Base-by-base conservation (phyloP, 2,888 invertebrate species). In the Calliopum simillimum region DNA sequence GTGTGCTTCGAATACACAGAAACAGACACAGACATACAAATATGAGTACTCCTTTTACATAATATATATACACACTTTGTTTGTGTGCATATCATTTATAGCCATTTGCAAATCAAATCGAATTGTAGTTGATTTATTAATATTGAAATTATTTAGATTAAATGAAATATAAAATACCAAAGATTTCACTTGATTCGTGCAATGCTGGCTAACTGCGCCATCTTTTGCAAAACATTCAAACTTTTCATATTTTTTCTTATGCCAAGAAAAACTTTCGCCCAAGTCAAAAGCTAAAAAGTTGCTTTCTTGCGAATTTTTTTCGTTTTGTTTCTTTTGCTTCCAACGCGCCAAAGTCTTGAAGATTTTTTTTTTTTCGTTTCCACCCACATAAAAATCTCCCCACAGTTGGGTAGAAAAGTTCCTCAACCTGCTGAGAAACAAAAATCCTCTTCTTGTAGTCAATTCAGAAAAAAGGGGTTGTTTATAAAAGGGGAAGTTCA, bases 401-500 rank as follows among this genome's bases (percentile, higher is more conserved):
- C 56, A 33, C n/a, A 33, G 44, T n/a, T 46, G 23, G 51, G 55
- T 47, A 41, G 53, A 70, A 77, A 77, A 77, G 77, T 77, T 77
- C 70, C 74, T 76, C 76, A 78, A 65, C 63, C 76, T 72, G 12
- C 41, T 58, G 55, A 44, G 23, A 14, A 13, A 21, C 1, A 61
- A 61, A 61, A 46, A 12, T 46, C 61, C 43, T 19, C 6, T 21
- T 4, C 46, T 61, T n/a, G 44, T 46, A 46, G 58, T 16, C 16
- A 16, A 16, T 13, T 25, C 16, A 3, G 8, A 21, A 21, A 12
- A 25, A 16, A 25, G 58, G 33, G 33, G 43, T n/a, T 46, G 61
- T 21, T 61, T 43, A 2, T 19, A 8, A n/a, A n/a, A 46, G 78
- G 76, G 74, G 73, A 75, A 74, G 79, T 76, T 75, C 73, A 74